Conservation (phyloP, 53 echinoderm and acorn worm genomes). For the Glandiceps talaboti region DNA sequence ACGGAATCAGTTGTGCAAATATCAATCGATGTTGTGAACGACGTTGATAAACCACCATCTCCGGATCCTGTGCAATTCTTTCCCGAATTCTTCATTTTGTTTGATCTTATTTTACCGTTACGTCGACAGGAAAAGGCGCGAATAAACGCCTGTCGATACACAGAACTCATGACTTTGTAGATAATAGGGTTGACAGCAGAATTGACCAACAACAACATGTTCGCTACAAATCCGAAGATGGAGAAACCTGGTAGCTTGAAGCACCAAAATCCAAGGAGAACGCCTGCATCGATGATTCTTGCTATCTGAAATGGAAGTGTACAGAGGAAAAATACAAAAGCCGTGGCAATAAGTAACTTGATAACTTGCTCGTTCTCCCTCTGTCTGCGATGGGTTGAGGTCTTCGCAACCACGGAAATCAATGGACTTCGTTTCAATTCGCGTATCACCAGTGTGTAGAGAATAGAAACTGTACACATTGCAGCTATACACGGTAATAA, state of each 20-base stretch:
- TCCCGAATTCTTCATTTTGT: too few species aligned
- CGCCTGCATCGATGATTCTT: background rate
- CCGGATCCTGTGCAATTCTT: too few species aligned
- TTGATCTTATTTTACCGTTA: too few species aligned
- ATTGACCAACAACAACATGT: background rate
- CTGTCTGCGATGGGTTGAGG: background rate
- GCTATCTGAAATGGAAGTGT: background rate
- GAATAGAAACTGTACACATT: background rate
- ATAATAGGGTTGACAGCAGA: background rate
- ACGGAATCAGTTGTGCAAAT: too few species aligned
- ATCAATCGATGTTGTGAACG: too few species aligned
- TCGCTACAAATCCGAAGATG: background rate
- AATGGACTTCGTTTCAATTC: background rate
- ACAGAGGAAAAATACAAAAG: background rate
- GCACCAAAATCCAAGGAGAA: background rate
- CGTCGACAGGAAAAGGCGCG: background rate
- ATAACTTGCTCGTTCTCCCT: background rate
- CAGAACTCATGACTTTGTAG: background rate
- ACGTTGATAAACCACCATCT: too few species aligned
- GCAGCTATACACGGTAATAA: background rate
- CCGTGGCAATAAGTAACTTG: background rate
- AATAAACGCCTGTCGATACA: background rate
- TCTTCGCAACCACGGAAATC: background rate
- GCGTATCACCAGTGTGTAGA: background rate
- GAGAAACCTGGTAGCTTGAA: background rate